phyloP scores from a whole-genome alignment of 2,888 invertebrate genomes.

The Aphidius colemani region DNA sequence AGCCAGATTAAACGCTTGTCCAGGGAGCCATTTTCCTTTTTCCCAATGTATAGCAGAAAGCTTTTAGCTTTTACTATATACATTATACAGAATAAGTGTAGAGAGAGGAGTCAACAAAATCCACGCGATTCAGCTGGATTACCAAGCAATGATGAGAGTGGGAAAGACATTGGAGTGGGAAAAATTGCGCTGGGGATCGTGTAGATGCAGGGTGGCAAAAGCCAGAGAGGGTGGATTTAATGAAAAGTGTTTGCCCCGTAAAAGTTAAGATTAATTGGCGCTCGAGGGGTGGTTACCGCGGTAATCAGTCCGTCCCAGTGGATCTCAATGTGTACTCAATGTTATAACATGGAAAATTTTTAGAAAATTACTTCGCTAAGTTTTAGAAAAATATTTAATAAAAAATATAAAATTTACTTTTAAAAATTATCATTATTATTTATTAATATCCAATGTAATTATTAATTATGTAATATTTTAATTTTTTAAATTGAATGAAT shows the following conservation, averaged over 20 bases:
- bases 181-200: constrained; percentile 32
- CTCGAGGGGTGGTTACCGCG: constrained; percentile 58
- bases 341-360: not conserved
- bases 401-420: not conserved
- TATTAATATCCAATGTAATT: constrained; percentile 11
- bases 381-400: no score
- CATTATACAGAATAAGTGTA: constrained; percentile 10
- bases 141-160: constrained; percentile 27
- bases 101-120: constrained; percentile 17
- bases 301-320: constrained; percentile 57
- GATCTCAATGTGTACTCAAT: constrained; percentile 52
- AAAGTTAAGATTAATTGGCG: constrained; percentile 60
- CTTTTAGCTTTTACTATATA: constrained; percentile 1
- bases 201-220: constrained; percentile 30
- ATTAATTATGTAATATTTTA: not conserved
- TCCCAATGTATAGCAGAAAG: constrained; percentile 11
- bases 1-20: constrained; percentile 70
- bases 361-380: no score
- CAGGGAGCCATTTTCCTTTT: constrained; percentile 64
- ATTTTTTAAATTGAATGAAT: not conserved
- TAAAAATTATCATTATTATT: constrained; percentile 12
- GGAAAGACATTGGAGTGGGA: constrained; percentile 33
- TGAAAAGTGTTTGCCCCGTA: constrained; percentile 60
- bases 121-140: constrained; percentile 18
- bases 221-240: constrained; percentile 50